Conservation (phyloP, 2,113 vertebrate genomes). For the Ariopsis seemanni region DNA sequence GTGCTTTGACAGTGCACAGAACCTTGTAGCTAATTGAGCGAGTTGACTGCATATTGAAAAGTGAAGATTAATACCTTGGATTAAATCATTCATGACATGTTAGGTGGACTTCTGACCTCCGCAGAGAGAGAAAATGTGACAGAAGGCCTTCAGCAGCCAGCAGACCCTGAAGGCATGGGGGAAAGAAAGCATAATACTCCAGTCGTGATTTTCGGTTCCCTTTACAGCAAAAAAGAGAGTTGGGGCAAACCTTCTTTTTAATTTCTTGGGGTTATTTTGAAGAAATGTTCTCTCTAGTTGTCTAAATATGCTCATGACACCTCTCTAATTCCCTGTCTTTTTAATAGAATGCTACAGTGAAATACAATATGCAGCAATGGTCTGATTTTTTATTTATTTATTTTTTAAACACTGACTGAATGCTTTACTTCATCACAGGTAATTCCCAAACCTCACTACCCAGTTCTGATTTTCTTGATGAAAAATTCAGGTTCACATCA, state of each 20-base stretch:
- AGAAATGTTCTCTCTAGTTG: not conserved
- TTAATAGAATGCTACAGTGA: not conserved
- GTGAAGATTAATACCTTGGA: slow-evolving; percentile 48
- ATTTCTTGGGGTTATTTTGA: not conserved
- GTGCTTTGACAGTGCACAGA: slow-evolving; percentile 22
- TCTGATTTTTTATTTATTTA: not conserved
- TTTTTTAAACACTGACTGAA: not conserved
- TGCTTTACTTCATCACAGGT: not conserved
- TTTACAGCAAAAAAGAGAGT: not conserved
- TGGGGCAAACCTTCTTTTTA: not conserved
- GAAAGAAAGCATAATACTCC: not conserved
- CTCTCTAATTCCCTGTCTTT: not conserved
- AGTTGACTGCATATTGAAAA: slow-evolving; percentile 36
- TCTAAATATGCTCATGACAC: not conserved
- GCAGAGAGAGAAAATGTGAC: slow-evolving; percentile 46
- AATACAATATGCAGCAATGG: not conserved
- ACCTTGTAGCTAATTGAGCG: slow-evolving; percentile 36
- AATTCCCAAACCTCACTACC: not conserved
- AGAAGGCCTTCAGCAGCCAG: slow-evolving; percentile 27
- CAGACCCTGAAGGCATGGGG: slow-evolving; percentile 5
- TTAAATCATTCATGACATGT: slow-evolving; percentile 52
- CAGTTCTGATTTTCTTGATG: not conserved
- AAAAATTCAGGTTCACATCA: slow-evolving; percentile 4
- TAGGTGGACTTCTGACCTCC: slow-evolving; percentile 33
- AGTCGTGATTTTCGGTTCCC: not conserved